These are phyloP conservation scores for Cryptus viduatorius DNA, from an alignment of 2,888 invertebrate genomes.

Conservation along the genomic window DNA sequence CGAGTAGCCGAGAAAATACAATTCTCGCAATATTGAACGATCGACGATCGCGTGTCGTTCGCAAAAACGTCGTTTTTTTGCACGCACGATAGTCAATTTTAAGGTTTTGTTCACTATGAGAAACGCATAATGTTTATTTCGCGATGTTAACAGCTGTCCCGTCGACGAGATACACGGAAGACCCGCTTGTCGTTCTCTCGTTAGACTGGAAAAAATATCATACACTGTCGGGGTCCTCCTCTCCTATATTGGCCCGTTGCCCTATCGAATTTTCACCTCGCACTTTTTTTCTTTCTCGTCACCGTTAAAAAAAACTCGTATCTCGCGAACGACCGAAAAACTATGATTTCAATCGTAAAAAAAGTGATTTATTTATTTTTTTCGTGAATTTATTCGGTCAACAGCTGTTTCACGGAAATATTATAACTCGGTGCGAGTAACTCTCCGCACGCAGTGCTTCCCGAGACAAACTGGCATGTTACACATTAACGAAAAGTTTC, in stretches of 20 bases:
- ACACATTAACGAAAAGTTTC: conserved; percentile 10
- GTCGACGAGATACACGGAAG: conserved; percentile 10
- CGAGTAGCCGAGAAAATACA: not conserved
- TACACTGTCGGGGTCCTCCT: not conserved
- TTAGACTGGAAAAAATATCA: not conserved
- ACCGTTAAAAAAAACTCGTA: too few relatives aligned
- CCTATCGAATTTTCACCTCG: not conserved
- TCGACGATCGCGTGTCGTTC: not conserved
- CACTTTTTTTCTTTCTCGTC: too few relatives aligned
- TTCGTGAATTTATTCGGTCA: not conserved
- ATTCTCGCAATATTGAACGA: not conserved
- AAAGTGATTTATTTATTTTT: too few relatives aligned
- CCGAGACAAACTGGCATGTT: conserved; percentile 16
- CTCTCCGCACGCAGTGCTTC: not conserved
- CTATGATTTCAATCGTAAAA: too few relatives aligned
- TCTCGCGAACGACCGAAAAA: too few relatives aligned
- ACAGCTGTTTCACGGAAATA: conserved; percentile 13
- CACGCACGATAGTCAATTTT: not conserved
- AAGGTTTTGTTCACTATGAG: not conserved
- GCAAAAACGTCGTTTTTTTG: not conserved
- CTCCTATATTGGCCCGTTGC: not conserved
- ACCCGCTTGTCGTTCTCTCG: conserved; percentile 15
- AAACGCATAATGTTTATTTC: not conserved
- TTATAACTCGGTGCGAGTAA: not conserved
- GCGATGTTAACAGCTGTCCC: conserved; percentile 7